A percentile compares a stretch with the other conserved stretches of the same genome.
Conservation (phyloP, 2,113 vertebrate species). For the Microcebus ravelobensis region DNA sequence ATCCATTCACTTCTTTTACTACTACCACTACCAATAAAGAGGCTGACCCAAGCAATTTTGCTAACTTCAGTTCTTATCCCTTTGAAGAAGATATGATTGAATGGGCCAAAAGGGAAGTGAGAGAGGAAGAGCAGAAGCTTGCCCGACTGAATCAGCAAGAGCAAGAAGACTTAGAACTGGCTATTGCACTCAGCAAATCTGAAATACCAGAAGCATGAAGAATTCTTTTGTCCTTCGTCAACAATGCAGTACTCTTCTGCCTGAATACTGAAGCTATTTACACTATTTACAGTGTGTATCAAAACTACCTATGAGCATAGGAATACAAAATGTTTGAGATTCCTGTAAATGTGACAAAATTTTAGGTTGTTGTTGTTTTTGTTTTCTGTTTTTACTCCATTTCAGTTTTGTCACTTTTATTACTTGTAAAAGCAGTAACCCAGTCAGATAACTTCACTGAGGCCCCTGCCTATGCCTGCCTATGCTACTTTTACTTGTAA, state of each 20-base stretch:
- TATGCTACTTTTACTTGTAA: slow-evolving; percentile 51
- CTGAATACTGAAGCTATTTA: slow-evolving; percentile 81
- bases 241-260: slow-evolving; percentile 75
- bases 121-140: slow-evolving; percentile 95
- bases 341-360: slow-evolving; percentile 82
- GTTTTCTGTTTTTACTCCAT: slow-evolving; percentile 19
- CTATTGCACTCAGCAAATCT: slow-evolving; percentile 99
- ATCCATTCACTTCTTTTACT: slow-evolving; percentile 89
- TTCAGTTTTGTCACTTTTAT: slow-evolving; percentile 50
- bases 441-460: slow-evolving; percentile 28
- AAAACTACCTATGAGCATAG: slow-evolving; percentile 83
- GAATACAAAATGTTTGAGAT: slow-evolving; percentile 81
- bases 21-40: too few species aligned
- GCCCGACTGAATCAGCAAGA: slow-evolving; percentile 97
- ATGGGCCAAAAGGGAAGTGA: slow-evolving; percentile 99
- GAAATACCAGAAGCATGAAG: slow-evolving; percentile 95
- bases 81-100: slow-evolving; percentile 99
- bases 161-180: slow-evolving; percentile 98
- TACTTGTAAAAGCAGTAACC: slow-evolving; percentile 49
- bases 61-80: slow-evolving; percentile 83
- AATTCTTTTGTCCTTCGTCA: slow-evolving; percentile 72
- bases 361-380: not conserved
- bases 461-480: slow-evolving; percentile 58
- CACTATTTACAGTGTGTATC: slow-evolving; percentile 77
- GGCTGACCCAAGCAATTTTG: too few species aligned